phyloP scores from a whole-genome alignment of 2,888 invertebrate genomes.

The Chironomus tentans region DNA sequence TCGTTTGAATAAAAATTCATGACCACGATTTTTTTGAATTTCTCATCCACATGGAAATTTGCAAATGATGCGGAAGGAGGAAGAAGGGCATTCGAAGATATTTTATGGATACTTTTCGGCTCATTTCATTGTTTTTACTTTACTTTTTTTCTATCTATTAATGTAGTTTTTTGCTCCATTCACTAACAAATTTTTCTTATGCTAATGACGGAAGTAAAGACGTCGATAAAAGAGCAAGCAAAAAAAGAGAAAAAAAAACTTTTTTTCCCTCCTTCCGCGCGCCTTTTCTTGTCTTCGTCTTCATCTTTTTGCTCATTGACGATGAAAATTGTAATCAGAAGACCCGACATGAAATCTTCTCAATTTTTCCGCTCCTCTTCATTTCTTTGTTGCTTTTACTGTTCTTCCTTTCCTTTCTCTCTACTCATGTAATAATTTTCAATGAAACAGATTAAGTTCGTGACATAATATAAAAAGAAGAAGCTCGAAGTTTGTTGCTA shows the following conservation, averaged over 20 bases:
- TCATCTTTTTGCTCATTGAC: not conserved
- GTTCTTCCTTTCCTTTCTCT: not conserved
- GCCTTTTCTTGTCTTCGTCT: not conserved
- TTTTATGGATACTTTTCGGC: not conserved
- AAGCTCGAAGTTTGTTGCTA: not conserved
- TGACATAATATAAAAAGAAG: conserved; percentile 3
- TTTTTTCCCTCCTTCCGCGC: not conserved
- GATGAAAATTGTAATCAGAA: not conserved
- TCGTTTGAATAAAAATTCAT: no score
- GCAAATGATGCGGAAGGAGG: no score
- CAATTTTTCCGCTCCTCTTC: not conserved
- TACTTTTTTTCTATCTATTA: no score
- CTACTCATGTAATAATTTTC: not conserved
- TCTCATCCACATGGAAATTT: no score
- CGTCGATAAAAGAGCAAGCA: not conserved
- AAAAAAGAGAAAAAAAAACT: not conserved
- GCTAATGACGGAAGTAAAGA: not conserved
- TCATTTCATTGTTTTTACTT: not conserved
- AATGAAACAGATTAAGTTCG: conserved; percentile 4
- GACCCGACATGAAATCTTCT: not conserved
- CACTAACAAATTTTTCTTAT: not conserved
- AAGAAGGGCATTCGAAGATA: no score
- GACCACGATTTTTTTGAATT: no score
- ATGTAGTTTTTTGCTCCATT: no score
- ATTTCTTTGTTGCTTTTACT: not conserved